These are phyloP conservation scores for Zapornia atra DNA, from an alignment of 2,113 vertebrate genomes.

Conservation along the genomic window DNA sequence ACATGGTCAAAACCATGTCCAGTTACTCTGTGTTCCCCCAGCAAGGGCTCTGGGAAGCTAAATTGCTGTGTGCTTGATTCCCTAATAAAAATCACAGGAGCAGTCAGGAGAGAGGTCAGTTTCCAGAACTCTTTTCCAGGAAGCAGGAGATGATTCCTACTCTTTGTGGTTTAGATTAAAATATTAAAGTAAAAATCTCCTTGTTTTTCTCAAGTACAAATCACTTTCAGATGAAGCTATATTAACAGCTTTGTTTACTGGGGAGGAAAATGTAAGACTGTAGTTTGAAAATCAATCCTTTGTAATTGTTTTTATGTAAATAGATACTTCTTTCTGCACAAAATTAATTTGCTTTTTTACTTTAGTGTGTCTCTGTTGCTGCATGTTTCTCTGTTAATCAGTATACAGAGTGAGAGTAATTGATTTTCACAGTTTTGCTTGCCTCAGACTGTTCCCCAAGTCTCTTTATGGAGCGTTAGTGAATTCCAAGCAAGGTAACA, in stretches of 20 bases:
- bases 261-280: conserved; percentile 1
- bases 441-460: neutral
- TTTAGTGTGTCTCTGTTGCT: neutral
- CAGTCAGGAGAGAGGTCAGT: conserved; percentile 11
- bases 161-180: neutral
- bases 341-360: neutral
- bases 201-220: conserved; percentile 26
- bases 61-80: neutral
- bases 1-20: neutral
- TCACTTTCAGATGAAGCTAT: neutral
- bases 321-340: neutral
- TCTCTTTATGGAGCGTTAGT: neutral
- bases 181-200: conserved; percentile 24
- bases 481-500: conserved; percentile 19
- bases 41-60: neutral
- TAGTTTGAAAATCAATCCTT: neutral
- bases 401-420: neutral
- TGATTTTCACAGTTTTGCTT: conserved; percentile 1
- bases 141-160: conserved; percentile 25
- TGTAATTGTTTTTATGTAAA: conserved; percentile 11
- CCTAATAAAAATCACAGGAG: conserved; percentile 8
- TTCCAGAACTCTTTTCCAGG: conserved; percentile 28
- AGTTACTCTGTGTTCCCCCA: neutral
- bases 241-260: conserved; percentile 10
- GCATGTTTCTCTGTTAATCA: neutral